Conservation (phyloP, 2,797 vertebrate genomes). For the Alosa sapidissima region DNA sequence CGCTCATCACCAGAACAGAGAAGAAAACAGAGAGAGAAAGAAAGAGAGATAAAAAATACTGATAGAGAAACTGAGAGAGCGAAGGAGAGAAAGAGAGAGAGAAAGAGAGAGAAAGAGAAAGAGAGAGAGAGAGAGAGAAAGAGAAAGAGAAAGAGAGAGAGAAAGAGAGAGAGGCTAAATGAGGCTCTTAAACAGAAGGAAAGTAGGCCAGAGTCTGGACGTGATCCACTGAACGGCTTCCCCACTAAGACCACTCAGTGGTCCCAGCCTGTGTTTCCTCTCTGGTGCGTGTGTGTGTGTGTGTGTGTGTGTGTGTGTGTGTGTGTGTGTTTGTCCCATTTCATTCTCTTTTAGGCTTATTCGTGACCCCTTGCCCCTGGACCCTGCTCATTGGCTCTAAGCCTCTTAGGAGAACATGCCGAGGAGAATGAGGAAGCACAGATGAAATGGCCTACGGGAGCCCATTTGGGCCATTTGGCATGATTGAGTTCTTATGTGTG, state of each 20-base stretch:
- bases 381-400: not conserved
- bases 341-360: not conserved
- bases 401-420: not conserved
- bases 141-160: not conserved
- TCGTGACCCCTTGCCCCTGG: not conserved
- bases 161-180: not conserved
- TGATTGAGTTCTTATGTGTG: not conserved
- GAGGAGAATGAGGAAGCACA: no score
- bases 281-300: not conserved
- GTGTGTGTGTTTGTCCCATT: conserved; percentile 39
- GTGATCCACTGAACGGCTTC: not conserved
- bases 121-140: not conserved
- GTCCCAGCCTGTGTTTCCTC: no score
- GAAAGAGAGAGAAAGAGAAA: not conserved
- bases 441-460: not conserved
- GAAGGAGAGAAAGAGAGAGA: not conserved
- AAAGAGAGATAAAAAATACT: not conserved
- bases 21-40: not conserved
- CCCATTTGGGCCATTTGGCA: not conserved
- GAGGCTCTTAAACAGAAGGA: not conserved
- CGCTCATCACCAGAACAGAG: conserved; percentile 10
- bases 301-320: not conserved
- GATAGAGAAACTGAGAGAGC: not conserved
- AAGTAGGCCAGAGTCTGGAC: not conserved
- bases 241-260: not conserved